Evolutionary conservation across 2,888 invertebrate species (phyloP).

Genomic region (Lumbricus terrestris): DNA sequence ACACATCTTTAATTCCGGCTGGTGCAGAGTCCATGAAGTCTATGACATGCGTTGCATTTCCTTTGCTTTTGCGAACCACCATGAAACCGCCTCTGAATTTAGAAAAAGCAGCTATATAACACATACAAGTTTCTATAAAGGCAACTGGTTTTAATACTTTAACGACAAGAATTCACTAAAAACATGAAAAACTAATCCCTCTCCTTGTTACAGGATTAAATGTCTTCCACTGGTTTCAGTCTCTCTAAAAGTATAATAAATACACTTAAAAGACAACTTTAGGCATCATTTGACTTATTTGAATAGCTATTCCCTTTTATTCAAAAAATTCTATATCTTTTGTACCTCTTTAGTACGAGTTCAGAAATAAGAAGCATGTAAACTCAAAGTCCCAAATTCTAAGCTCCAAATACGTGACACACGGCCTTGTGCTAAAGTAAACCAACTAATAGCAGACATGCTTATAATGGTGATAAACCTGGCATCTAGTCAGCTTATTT

Average conservation of each 20-base stretch:
- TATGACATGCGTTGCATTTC: conserved; percentile 19
- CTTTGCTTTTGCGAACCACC: conserved; percentile 68
- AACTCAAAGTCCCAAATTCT: neutral
- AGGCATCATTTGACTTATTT: neutral
- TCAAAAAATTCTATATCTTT: neutral
- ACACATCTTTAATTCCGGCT: neutral
- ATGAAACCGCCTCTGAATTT: conserved; percentile 71
- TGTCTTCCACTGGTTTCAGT: neutral
- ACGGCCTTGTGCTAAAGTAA: too few relatives aligned
- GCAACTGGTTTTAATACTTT: too few relatives aligned
- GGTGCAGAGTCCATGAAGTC: conserved; percentile 31
- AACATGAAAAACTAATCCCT: too few relatives aligned
- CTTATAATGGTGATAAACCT: too few relatives aligned
- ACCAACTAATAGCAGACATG: neutral
- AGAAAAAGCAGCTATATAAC: neutral
- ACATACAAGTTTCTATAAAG: neutral
- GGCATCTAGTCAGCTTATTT: too few relatives aligned
- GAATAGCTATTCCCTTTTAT: neutral
- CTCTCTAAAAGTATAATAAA: neutral
- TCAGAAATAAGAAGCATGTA: neutral
- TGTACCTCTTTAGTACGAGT: neutral
- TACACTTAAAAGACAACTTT: neutral
- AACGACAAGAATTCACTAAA: too few relatives aligned
- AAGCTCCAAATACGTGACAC: neutral
- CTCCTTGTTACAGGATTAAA: too few relatives aligned